phyloP scores from a whole-genome alignment of 2,113 vertebrate species.

The Podilymbus podiceps region DNA sequence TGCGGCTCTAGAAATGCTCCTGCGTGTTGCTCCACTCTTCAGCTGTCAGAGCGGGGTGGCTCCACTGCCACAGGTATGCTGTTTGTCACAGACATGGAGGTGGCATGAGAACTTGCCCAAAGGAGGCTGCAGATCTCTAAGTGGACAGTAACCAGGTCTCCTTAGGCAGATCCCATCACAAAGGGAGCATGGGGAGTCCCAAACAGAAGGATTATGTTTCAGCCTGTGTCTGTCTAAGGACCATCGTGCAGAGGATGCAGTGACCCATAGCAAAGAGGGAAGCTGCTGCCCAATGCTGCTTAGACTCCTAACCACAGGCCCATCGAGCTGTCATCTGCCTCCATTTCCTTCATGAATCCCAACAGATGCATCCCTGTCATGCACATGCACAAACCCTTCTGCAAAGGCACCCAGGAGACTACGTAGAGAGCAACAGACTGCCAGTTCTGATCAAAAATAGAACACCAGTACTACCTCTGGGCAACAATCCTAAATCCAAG shows the following conservation, averaged over 20 bases:
- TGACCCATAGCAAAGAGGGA: background rate
- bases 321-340: background rate
- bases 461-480: background rate
- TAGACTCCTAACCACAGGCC: background rate
- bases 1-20: background rate
- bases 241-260: background rate
- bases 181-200: background rate
- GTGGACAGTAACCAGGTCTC: background rate
- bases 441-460: background rate
- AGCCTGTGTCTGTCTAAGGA: background rate
- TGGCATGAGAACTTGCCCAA: background rate
- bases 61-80: fast-evolving
- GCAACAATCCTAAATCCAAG: background rate
- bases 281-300: background rate
- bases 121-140: background rate
- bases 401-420: background rate
- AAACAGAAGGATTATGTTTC: background rate
- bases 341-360: background rate
- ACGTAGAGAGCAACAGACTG: background rate
- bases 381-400: background rate
- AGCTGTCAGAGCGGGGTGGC: too few species aligned
- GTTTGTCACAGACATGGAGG: background rate
- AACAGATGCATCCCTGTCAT: background rate
- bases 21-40: background rate
- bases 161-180: background rate